A percentile compares a stretch with the other conserved stretches of the same genome.
phyloP scores from a whole-genome alignment of 2,113 vertebrate genomes.

The Cisticola juncidis region DNA sequence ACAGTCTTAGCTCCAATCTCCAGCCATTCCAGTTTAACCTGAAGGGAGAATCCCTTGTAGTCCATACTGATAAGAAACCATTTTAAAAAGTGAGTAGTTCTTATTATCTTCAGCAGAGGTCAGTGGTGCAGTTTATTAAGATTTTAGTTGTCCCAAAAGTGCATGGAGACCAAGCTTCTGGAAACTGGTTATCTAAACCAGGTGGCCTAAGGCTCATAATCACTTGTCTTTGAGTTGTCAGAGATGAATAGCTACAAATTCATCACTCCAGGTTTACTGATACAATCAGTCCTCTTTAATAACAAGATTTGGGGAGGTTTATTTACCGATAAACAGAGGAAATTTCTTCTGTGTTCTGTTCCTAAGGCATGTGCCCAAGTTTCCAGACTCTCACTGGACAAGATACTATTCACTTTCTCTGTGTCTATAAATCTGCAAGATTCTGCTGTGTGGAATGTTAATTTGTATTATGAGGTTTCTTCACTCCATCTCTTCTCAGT shows the following conservation, averaged over 20 bases:
- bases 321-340: neutral
- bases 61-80: neutral
- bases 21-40: neutral
- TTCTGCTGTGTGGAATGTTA: accelerated
- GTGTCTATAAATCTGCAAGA: neutral
- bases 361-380: neutral
- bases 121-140: neutral
- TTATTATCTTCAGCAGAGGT: slow-evolving; percentile 38
- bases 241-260: neutral
- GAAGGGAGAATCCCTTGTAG: neutral
- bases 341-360: neutral
- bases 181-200: neutral
- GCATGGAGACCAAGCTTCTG: neutral
- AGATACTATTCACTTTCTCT: neutral
- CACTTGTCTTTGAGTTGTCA: neutral
- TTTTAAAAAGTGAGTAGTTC: neutral
- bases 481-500: neutral
- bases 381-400: neutral
- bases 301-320: neutral
- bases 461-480: neutral
- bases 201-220: neutral
- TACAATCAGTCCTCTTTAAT: neutral
- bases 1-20: neutral
- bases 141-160: neutral
- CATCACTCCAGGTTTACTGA: neutral